Percentiles rank a stretch among this genome's conserved stretches.
These are phyloP conservation scores for Thunnus thynnus DNA, from an alignment of 2,113 vertebrate genomes.

Conservation along the genomic window DNA sequence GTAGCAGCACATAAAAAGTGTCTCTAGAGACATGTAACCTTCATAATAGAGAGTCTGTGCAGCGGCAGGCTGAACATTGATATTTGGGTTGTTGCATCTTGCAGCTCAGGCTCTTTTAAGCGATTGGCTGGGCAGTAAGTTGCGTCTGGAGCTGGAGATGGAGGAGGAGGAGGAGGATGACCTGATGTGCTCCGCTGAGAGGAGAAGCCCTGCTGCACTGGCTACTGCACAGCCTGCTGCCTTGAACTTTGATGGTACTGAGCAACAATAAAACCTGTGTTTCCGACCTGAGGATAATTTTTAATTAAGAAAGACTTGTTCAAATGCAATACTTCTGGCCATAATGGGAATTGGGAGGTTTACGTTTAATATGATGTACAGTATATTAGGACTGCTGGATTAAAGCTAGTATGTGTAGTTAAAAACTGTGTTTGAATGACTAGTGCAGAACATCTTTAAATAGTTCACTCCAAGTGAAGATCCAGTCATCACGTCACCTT, in stretches of 20 bases:
- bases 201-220: constrained; percentile 32
- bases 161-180: constrained; percentile 85
- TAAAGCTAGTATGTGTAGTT: too few relatives aligned
- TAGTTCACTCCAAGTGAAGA: too few relatives aligned
- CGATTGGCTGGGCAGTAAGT: constrained; percentile 90
- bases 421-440: too few relatives aligned
- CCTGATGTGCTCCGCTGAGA: constrained; percentile 50
- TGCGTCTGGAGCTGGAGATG: constrained; percentile 85
- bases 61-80: not conserved
- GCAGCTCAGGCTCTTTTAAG: constrained; percentile 90
- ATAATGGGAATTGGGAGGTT: not conserved
- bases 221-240: constrained; percentile 44
- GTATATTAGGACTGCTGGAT: too few relatives aligned
- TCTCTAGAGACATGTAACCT: constrained; percentile 27
- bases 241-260: constrained; percentile 89
- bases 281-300: not conserved
- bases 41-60: constrained; percentile 4
- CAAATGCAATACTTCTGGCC: not conserved
- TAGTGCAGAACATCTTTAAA: too few relatives aligned
- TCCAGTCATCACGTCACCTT: too few relatives aligned
- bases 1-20: constrained; percentile 68
- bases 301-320: not conserved
- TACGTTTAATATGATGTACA: not conserved
- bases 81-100: constrained; percentile 27
- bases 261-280: not conserved